phyloP scores from a whole-genome alignment of 2,113 vertebrate species.

The Vidua macroura region DNA sequence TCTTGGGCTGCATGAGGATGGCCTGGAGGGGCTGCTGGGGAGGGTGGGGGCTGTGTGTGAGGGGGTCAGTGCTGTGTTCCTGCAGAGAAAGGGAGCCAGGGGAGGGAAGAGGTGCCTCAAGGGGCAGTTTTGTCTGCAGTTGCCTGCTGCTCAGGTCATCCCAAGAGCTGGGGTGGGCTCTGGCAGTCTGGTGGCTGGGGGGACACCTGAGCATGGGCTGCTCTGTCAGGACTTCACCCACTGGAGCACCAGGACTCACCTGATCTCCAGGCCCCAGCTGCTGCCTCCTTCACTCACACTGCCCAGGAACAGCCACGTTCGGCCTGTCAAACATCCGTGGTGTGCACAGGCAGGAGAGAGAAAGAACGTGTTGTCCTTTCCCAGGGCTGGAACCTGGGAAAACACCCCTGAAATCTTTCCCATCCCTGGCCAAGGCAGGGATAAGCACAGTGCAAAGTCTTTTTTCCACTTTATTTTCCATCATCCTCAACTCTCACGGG shows the following conservation, averaged over 20 bases:
- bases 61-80: background rate
- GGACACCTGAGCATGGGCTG: rapidly evolving
- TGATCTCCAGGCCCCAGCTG: background rate
- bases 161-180: background rate
- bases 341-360: background rate
- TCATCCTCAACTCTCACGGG: background rate
- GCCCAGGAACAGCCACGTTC: background rate
- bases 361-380: background rate
- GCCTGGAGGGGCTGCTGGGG: background rate
- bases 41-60: background rate
- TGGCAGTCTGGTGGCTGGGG: background rate
- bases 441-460: background rate
- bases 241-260: background rate
- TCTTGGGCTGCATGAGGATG: background rate
- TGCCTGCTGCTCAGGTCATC: background rate
- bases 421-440: background rate
- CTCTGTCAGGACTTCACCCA: background rate
- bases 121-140: background rate
- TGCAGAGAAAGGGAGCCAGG: background rate
- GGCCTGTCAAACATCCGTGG: background rate
- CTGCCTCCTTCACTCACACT: background rate
- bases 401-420: background rate
- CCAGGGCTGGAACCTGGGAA: background rate
- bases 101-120: background rate
- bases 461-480: background rate